Evolutionary conservation across 2,888 invertebrate species (phyloP).

Genomic region (Allolobophora icterica): DNA sequence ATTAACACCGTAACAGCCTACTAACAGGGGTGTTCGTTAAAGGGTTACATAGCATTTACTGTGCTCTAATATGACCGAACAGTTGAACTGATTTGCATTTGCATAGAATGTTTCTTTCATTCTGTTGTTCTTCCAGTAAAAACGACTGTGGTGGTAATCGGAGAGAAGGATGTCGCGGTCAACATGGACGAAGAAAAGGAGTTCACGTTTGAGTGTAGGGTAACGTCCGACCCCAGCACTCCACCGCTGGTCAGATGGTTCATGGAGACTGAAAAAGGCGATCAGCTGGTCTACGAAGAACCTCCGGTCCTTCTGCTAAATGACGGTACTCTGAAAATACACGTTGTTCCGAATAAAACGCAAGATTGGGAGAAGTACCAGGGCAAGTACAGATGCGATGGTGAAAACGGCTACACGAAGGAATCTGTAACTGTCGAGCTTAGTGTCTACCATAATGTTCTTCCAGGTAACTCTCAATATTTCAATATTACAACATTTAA

Average conservation of each 20-base stretch:
- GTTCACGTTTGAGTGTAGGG: slow-evolving; percentile 33
- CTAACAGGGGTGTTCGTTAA: neutral
- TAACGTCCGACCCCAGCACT: slow-evolving; percentile 45
- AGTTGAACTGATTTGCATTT: neutral
- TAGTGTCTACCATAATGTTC: neutral
- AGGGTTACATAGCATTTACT: neutral
- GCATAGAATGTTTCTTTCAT: neutral
- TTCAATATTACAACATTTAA: too few relatives aligned
- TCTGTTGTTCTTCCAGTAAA: slow-evolving; percentile 28
- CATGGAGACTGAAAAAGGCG: neutral
- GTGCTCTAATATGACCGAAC: neutral
- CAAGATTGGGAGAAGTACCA: neutral
- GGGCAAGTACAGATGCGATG: slow-evolving; percentile 25
- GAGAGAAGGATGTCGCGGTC: neutral
- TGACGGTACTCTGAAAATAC: neutral
- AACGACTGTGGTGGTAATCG: slow-evolving; percentile 9
- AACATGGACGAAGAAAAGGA: neutral
- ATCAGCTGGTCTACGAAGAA: neutral
- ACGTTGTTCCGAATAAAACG: slow-evolving; percentile 24
- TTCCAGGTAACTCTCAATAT: neutral
- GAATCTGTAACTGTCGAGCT: neutral
- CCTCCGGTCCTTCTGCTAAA: neutral
- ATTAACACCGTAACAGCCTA: neutral
- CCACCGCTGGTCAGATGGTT: slow-evolving; percentile 42
- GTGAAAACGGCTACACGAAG: slow-evolving; percentile 29